Evolutionary conservation across 2,797 vertebrate genomes (phyloP).

Genomic region (Epinephelus awoara): DNA sequence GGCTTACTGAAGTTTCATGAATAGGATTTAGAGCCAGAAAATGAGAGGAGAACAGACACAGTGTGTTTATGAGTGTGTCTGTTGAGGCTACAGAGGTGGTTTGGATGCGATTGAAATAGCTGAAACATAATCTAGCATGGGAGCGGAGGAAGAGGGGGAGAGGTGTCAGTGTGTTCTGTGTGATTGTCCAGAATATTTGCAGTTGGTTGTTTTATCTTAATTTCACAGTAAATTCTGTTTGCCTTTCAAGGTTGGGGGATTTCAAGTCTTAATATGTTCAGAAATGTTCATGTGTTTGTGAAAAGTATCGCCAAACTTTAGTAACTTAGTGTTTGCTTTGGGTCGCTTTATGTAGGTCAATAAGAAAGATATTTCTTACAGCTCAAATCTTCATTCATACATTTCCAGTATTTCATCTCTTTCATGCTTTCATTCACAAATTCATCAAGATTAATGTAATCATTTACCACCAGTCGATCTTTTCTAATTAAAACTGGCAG

Average conservation of each 20-base stretch:
- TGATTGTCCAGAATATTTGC: constrained; percentile 5
- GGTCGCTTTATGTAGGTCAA: too few relatives aligned
- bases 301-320: too few relatives aligned
- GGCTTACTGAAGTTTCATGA: constrained; percentile 32
- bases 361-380: background rate
- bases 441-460: background rate
- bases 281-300: too few relatives aligned
- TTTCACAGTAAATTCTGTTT: background rate
- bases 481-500: background rate
- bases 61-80: constrained; percentile 3
- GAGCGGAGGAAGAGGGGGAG: background rate
- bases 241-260: too few relatives aligned
- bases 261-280: too few relatives aligned
- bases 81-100: background rate
- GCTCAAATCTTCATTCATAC: background rate
- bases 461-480: background rate
- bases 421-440: constrained; percentile 5
- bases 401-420: background rate
- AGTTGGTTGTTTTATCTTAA: background rate
- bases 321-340: too few relatives aligned
- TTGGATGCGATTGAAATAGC: constrained; percentile 1
- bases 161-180: background rate
- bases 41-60: constrained; percentile 3
- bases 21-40: constrained; percentile 26
- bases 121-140: constrained; percentile 15